Evolutionary conservation across 2,797 vertebrate species (phyloP).

Genomic region (Cirrhinus mrigala): DNA sequence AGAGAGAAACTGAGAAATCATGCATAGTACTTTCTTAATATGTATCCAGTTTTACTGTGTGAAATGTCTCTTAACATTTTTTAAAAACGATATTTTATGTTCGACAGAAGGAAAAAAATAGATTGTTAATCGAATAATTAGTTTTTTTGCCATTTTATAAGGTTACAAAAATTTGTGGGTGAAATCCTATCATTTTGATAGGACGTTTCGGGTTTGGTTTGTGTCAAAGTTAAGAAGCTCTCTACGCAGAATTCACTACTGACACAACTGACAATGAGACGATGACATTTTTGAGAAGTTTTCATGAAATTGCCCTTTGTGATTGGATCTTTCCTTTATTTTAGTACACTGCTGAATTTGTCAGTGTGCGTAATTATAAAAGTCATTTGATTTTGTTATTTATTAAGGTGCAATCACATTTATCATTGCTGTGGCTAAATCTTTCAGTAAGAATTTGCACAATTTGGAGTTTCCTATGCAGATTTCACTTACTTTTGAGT

Average conservation of each 20-base stretch:
- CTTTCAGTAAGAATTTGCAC: not conserved
- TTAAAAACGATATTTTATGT: not conserved
- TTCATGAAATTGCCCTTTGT: not conserved
- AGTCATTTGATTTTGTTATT: not conserved
- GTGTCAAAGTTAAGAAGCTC: not conserved
- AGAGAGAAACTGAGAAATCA: conserved; percentile 49
- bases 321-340: not conserved
- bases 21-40: not conserved
- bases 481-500: not conserved
- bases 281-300: not conserved
- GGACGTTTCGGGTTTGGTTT: not conserved
- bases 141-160: not conserved
- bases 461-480: not conserved
- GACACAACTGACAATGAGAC: not conserved
- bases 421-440: not conserved
- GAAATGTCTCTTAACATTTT: not conserved
- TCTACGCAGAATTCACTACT: not conserved
- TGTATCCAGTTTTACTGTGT: not conserved
- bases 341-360: not conserved
- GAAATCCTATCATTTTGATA: not conserved
- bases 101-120: not conserved
- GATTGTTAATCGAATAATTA: no score
- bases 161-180: not conserved
- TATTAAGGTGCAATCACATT: not conserved
- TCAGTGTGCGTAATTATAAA: not conserved